Percentiles rank a stretch among this genome's conserved stretches.
These are phyloP conservation scores for Ptiloglossa arizonensis DNA, from an alignment of 1,140 invertebrate species.

Conservation along the genomic window DNA sequence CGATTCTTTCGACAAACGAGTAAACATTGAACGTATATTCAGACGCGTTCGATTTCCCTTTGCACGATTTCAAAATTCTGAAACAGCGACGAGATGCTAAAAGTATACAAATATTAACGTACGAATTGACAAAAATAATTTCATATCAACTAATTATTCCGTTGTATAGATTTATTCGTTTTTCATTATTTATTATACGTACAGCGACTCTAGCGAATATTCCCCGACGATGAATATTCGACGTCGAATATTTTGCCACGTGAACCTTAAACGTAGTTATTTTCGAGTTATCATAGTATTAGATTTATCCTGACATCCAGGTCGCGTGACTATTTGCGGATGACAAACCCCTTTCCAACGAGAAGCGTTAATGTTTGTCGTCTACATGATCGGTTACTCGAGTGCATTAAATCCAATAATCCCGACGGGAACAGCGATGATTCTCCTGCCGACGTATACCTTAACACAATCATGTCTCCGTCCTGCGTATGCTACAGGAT, in stretches of 20 bases:
- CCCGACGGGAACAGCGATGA: slow-evolving; percentile 52
- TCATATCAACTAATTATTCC: too few species aligned
- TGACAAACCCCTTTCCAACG: slow-evolving; percentile 56
- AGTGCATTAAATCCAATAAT: slow-evolving; percentile 63
- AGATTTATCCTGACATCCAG: slow-evolving; percentile 43
- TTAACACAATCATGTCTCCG: slow-evolving; percentile 4
- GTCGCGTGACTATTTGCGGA: slow-evolving; percentile 63
- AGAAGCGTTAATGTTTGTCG: slow-evolving; percentile 32
- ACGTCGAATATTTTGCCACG: not conserved
- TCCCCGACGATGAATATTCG: too few species aligned
- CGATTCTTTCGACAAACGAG: too few species aligned
- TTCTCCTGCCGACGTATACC: slow-evolving; percentile 35
- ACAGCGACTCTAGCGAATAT: too few species aligned
- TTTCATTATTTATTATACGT: not conserved
- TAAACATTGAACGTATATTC: too few species aligned
- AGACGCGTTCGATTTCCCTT: too few species aligned
- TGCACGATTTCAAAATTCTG: too few species aligned
- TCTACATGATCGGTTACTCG: slow-evolving; percentile 58
- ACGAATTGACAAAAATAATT: too few species aligned
- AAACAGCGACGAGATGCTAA: too few species aligned
- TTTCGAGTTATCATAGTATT: slow-evolving; percentile 10
- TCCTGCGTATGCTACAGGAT: not conserved
- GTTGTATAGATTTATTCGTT: too few species aligned
- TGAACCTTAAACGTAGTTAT: not conserved
- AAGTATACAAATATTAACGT: too few species aligned